A percentile compares a stretch with the other conserved stretches of the same genome.
Evolutionary conservation across 2,888 invertebrate species (phyloP).

Genomic region (Danaus chrysippus): DNA sequence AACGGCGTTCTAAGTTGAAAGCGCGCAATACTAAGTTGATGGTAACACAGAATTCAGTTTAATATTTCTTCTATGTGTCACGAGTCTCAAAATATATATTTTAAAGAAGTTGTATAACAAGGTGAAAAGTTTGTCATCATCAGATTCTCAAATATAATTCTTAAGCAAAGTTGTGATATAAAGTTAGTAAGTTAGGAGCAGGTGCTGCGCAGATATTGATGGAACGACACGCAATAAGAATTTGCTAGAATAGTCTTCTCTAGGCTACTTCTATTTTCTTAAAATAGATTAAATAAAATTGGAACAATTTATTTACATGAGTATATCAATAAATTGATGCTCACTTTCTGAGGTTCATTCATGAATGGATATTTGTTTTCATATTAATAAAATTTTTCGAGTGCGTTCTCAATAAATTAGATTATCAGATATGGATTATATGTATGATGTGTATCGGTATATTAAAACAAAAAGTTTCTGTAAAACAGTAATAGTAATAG

Average conservation of each 20-base stretch:
- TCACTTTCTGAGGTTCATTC: no score
- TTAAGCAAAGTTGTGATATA: constrained; percentile 65
- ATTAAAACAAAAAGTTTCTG: background rate
- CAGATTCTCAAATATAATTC: constrained; percentile 65
- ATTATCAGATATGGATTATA: background rate
- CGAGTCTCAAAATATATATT: constrained; percentile 46
- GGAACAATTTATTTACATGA: no score
- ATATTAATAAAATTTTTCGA: no score
- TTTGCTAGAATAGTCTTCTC: constrained; percentile 37
- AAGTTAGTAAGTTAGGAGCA: constrained; percentile 60
- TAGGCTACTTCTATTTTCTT: no score
- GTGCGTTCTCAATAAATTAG: background rate
- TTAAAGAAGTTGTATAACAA: constrained; percentile 47
- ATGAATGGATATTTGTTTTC: no score
- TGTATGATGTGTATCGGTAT: background rate
- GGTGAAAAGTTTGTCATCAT: constrained; percentile 60
- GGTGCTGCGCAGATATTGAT: constrained; percentile 66
- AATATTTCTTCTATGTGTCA: constrained; percentile 45
- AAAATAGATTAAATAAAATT: no score
- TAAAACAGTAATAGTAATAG: constrained; percentile 13
- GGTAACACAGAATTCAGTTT: constrained; percentile 35
- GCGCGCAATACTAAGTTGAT: constrained; percentile 35
- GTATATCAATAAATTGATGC: no score
- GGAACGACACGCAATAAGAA: constrained; percentile 47
- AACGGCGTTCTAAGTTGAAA: constrained; percentile 45